Percentiles rank a stretch among this genome's conserved stretches.
These are phyloP conservation scores for Cosmopolites sordidus DNA, from an alignment of 2,888 invertebrate genomes.

Conservation along the genomic window DNA sequence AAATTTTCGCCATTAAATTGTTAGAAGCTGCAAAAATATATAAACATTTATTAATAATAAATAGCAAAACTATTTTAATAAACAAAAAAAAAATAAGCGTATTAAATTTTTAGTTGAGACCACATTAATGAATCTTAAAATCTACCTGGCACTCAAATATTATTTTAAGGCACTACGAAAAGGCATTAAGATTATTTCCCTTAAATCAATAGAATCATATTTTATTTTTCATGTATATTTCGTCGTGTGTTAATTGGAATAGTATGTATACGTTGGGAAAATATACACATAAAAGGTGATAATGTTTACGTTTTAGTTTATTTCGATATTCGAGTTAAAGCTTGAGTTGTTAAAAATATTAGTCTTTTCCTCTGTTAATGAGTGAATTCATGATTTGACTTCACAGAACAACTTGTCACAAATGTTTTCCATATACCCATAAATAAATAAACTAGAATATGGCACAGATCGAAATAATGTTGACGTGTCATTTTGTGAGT, in stretches of 20 bases:
- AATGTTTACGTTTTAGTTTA: too few species aligned
- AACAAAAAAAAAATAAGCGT: constrained; percentile 21
- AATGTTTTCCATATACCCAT: background rate
- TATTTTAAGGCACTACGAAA: constrained; percentile 12
- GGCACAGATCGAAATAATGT: background rate
- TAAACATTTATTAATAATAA: constrained; percentile 3
- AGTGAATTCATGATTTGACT: background rate
- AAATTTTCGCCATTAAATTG: background rate
- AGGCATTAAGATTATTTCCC: constrained; percentile 1
- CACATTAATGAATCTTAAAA: constrained; percentile 10
- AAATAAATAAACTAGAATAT: background rate
- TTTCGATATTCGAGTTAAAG: too few species aligned
- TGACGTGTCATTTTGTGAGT: background rate
- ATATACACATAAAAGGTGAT: too few species aligned
- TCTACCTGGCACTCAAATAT: constrained; percentile 10
- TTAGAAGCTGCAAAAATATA: constrained; percentile 10
- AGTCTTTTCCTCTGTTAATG: constrained; percentile 1
- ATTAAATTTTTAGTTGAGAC: constrained; percentile 20
- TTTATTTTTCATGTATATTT: background rate
- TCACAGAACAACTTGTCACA: background rate
- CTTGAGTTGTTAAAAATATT: background rate
- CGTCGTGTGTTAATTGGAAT: background rate
- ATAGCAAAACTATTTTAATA: constrained; percentile 3
- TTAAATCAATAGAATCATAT: background rate
- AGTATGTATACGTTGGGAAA: too few species aligned